phyloP scores from a whole-genome alignment of 2,888 invertebrate genomes.

The Fragum whitleyi region DNA sequence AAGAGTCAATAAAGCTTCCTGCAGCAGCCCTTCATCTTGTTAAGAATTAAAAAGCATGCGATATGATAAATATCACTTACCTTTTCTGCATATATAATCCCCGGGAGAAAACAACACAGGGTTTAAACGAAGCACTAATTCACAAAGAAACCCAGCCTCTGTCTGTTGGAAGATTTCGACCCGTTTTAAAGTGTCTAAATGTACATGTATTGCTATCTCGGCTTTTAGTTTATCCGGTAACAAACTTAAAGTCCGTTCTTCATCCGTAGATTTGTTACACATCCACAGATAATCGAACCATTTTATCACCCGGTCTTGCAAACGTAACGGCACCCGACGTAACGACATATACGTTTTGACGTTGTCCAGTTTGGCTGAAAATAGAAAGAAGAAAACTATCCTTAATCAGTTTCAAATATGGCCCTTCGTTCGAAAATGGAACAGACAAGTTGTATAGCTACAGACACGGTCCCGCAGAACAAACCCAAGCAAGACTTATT shows the following conservation, averaged over 20 bases:
- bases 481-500: no score
- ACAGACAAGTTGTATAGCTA: no score
- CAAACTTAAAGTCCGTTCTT: slow-evolving; percentile 89
- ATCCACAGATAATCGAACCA: slow-evolving; percentile 99
- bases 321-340: slow-evolving; percentile 96
- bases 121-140: slow-evolving; percentile 96
- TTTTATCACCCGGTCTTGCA: slow-evolving; percentile 98
- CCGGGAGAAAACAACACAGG: slow-evolving; percentile 99
- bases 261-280: slow-evolving; percentile 99
- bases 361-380: slow-evolving; percentile 98
- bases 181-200: slow-evolving; percentile 96
- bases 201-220: slow-evolving; percentile 99
- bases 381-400: slow-evolving; percentile 8
- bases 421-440: no score
- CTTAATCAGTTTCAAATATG: background rate
- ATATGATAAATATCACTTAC: no score
- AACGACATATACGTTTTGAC: slow-evolving; percentile 99
- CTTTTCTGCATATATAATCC: slow-evolving; percentile 99
- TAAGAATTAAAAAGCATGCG: no score
- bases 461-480: no score
- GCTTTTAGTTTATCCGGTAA: slow-evolving; percentile 96
- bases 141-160: slow-evolving; percentile 99
- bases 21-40: no score
- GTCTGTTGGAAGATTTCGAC: slow-evolving; percentile 99
- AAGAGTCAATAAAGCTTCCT: no score